Evolutionary conservation across 2,888 invertebrate genomes (phyloP).

Genomic region (Cataglyphis albicans): DNA sequence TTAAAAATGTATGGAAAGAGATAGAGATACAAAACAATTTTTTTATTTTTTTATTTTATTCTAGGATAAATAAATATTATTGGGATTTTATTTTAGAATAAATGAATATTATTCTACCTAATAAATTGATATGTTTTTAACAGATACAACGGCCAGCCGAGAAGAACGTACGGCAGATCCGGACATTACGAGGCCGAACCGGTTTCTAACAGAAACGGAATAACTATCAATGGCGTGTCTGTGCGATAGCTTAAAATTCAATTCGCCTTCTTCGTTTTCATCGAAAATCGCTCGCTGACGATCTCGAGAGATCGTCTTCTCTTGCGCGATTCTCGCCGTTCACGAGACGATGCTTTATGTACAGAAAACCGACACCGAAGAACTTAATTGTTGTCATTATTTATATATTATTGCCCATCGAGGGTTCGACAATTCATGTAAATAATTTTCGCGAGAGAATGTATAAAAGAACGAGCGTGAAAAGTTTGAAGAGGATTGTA

Average conservation of each 20-base stretch:
- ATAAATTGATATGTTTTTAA: neutral
- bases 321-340: neutral
- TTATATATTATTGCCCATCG: conserved; percentile 63
- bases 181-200: conserved; percentile 90
- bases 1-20: neutral
- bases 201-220: conserved; percentile 88
- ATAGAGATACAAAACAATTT: neutral
- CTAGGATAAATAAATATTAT: no score
- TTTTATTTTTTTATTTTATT: no score
- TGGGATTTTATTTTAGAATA: neutral
- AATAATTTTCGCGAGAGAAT: conserved; percentile 58
- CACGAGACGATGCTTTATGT: conserved; percentile 14
- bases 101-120: neutral
- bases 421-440: conserved; percentile 65
- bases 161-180: conserved; percentile 82
- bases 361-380: conserved; percentile 30
- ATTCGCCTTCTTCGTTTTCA: neutral
- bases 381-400: conserved; percentile 64
- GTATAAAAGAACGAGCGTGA: neutral
- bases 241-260: conserved; percentile 88
- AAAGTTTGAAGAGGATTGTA: conserved; percentile 6
- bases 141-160: conserved; percentile 81
- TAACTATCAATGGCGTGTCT: conserved; percentile 96
- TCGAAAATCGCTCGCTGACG: conserved; percentile 13
- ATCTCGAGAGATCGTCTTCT: neutral